These are phyloP conservation scores for Drosophila cyrtoloma DNA, from an alignment of 2,888 invertebrate species.

Conservation along the genomic window DNA sequence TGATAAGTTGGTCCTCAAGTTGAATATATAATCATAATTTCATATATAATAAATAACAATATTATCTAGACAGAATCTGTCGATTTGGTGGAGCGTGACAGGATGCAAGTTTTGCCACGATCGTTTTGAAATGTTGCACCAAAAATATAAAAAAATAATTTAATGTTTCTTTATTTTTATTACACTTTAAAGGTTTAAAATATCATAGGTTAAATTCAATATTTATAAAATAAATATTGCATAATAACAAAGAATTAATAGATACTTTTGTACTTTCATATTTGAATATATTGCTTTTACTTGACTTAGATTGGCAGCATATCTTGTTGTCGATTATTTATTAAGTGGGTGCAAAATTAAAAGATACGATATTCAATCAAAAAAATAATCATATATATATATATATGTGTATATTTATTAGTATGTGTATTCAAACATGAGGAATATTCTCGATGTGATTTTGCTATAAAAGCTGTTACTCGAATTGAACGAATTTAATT, in stretches of 20 bases:
- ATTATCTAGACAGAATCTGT: not conserved
- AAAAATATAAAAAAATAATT: not conserved
- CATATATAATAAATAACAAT: not conserved
- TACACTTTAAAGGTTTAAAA: not conserved
- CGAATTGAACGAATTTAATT: not conserved
- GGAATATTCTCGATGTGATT: not conserved
- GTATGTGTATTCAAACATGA: not conserved
- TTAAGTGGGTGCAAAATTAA: not conserved
- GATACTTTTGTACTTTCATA: not conserved
- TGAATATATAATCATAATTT: not conserved
- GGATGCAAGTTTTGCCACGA: not conserved
- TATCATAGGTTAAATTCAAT: not conserved
- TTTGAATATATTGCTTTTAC: not conserved
- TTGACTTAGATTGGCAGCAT: not conserved
- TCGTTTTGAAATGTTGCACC: not conserved
- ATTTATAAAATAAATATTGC: no score
- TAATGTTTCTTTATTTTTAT: not conserved
- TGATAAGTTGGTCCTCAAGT: constrained; percentile 14
- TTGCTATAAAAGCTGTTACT: constrained; percentile 21
- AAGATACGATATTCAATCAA: not conserved
- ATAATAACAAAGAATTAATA: not conserved
- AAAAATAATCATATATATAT: not conserved
- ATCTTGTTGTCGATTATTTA: not conserved
- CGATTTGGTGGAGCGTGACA: not conserved
- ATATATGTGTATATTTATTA: no score